Evolutionary conservation across 2,113 vertebrate genomes (phyloP), one percentile per base, ranked within the genome.

Genomic region (Rhodinocichla rosea): DNA sequence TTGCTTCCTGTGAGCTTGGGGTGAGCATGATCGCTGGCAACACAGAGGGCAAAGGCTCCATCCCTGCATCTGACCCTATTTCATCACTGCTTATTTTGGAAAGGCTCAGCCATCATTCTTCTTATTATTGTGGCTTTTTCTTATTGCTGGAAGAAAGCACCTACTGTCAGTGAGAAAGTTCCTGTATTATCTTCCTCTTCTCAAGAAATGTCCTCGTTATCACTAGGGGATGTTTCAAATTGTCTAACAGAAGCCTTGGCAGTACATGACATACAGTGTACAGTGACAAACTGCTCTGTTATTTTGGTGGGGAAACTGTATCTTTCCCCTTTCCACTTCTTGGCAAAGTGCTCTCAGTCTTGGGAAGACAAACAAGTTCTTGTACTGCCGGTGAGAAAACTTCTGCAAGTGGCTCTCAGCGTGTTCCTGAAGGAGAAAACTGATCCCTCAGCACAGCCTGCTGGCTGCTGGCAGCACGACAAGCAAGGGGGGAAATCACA

Each of bases 401-500:
- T 35, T 9, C 37, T n/a, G 70, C 13, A 24, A 69, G 32, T 1
- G 1, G 3, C 7, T 10, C 40, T 49, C 69, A 3, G 49, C 5
- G 6, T 4, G 60, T 10, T 71, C 47, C 62, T 65, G 49, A 27
- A 4, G 14, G 37, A 22, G 50, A 80, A 92, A 94, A 87, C 5
- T 56, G 57, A 44, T 94, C 83, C 40, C 49, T 67, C 35, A 92
- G 96, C 94, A 73, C 96, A 91, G 53, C 92, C 97, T 95, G 87
- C 88, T 83, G 97, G 94, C 47, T 78, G 77, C 17, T 13, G 26
- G 49, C 3, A 37, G 68, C 56, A 81, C 20, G 30, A 42, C 97
- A 93, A 60, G 55, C 21, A 7, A 33, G 20, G 23, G 7, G n/a
- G 13, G 10, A 55, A 77, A 67, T 1, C 0, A 2, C 22, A 9